A percentile compares a stretch with the other conserved stretches of the same genome.
phyloP scores from a whole-genome alignment of 2,797 vertebrate genomes.

The Emydoidea blandingii region DNA sequence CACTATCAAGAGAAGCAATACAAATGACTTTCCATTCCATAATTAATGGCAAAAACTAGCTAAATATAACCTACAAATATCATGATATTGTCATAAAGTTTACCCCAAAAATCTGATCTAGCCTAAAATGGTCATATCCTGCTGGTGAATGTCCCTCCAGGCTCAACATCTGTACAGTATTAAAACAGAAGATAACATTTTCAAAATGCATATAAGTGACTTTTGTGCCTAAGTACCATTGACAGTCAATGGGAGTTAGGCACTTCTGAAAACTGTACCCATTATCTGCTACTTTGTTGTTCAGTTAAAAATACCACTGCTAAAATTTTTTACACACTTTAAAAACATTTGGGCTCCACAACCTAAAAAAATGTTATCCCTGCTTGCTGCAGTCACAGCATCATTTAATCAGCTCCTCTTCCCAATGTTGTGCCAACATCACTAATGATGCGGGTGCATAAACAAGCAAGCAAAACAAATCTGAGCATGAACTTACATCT shows the following conservation, averaged over 20 bases:
- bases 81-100: background rate
- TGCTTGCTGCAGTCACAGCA: background rate
- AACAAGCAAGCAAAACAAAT: background rate
- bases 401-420: background rate
- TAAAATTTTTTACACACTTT: background rate
- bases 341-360: background rate
- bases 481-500: no score
- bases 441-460: background rate
- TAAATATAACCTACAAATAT: background rate
- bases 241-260: background rate
- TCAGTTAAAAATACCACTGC: background rate
- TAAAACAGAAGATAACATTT: background rate
- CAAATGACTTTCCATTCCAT: background rate
- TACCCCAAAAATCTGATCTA: background rate
- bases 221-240: background rate
- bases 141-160: background rate
- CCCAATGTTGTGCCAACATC: no score
- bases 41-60: background rate
- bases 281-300: background rate
- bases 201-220: background rate
- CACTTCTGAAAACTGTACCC: background rate
- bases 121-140: background rate
- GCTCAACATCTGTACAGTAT: background rate
- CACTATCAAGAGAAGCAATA: background rate
- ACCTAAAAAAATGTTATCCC: background rate